phyloP scores from a whole-genome alignment of 2,113 vertebrate species.

The Prunella fulvescens region DNA sequence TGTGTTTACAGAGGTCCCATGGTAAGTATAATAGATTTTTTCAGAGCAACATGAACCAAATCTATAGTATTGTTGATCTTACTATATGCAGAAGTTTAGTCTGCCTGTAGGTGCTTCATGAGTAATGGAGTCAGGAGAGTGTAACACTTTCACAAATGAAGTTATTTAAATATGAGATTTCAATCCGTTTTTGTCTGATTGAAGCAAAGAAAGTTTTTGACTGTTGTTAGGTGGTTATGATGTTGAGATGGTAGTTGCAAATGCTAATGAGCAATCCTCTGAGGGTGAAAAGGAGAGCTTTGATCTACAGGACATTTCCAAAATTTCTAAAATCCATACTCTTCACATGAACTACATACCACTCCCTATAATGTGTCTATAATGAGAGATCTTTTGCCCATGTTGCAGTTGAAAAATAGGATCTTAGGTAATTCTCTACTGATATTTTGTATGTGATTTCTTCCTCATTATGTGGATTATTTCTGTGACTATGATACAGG shows the following conservation, averaged over 20 bases:
- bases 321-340: background rate
- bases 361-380: background rate
- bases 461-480: background rate
- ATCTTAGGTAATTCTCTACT: background rate
- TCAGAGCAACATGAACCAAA: background rate
- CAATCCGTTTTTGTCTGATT: background rate
- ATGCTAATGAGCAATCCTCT: background rate
- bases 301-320: background rate
- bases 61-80: background rate
- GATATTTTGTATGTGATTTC: background rate
- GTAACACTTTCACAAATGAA: background rate
- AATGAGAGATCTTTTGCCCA: background rate
- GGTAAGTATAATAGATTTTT: background rate
- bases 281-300: background rate
- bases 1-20: background rate
- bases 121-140: background rate
- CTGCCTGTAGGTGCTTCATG: background rate
- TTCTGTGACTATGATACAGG: background rate
- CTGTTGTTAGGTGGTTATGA: background rate
- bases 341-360: background rate
- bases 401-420: background rate
- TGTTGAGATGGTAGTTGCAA: background rate
- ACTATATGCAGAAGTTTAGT: background rate
- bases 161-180: background rate
- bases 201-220: background rate